Evolutionary conservation across 35 echinoderm and acorn worm genomes (phyloP).

Genomic region (Strongylocentrotus purpuratus): DNA sequence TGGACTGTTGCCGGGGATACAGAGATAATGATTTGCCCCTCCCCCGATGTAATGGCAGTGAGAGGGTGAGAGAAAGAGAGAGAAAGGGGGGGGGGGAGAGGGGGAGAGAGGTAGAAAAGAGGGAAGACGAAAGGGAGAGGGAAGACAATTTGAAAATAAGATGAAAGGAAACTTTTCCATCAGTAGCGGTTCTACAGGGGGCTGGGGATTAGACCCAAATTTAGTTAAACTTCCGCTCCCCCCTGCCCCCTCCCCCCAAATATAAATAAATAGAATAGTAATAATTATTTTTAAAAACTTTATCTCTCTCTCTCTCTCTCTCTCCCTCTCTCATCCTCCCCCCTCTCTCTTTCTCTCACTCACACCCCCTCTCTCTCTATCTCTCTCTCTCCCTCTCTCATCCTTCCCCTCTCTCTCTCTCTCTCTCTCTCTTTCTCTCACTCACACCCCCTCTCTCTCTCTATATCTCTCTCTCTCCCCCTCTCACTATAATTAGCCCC

Average conservation of each 20-base stretch:
- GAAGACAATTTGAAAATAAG: neutral
- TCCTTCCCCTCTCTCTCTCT: neutral
- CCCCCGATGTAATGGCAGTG: no score
- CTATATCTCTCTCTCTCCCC: neutral
- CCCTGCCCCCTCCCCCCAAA: neutral
- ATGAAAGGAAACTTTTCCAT: no score
- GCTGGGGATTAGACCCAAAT: no score
- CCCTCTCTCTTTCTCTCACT: neutral
- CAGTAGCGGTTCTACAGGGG: no score
- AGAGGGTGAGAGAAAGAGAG: no score
- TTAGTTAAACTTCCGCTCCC: neutral
- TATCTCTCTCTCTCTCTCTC: neutral
- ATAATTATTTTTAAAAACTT: no score
- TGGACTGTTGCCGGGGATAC: neutral
- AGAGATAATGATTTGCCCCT: neutral
- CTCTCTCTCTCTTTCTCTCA: neutral
- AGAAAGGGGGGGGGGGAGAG: no score
- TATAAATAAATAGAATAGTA: no score
- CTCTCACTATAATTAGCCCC: neutral
- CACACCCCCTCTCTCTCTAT: neutral
- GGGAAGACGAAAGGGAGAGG: no score
- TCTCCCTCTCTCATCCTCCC: neutral
- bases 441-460: neutral
- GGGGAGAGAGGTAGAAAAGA: no score
- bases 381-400: neutral